Base-by-base conservation (phyloP, 2,888 invertebrate genomes). In the Julus scandinavius region DNA sequence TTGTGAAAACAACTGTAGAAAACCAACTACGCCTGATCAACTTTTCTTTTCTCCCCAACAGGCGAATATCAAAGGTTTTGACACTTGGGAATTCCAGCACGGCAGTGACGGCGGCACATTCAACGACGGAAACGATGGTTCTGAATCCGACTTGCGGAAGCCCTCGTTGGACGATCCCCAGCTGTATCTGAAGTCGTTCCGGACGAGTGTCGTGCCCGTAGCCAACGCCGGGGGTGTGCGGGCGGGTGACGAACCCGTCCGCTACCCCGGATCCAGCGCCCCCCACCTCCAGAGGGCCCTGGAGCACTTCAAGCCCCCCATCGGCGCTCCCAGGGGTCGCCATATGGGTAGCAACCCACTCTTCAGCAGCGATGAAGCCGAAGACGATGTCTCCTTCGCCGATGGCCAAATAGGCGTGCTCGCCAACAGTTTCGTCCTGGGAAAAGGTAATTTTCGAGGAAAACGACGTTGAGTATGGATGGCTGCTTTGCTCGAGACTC, bases 321-420 rank as follows among this genome's bases (percentile, higher is more conserved):
- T n/a, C 11, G 63, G 63, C n/a, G 63, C 63, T n/a, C n/a, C 63
- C n/a, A n/a, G 63, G 63, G 63, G 63, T 1, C 54, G 54, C 54
- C 5, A 54, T 15, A 2, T 54, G 54, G 54, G 54, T 2, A 54
- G 13, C 54, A 63, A n/a, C 4, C 17, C 63, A n/a, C 2, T n/a
- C 63, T n/a, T n/a, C 63, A 63, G 63, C 63, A 63, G 63, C n/a
- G 63, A 63, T 20, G n/a, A 63, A 63, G 63, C 92, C 87, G 92
- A 93, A 88, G 92, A 92, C 88, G 91, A 93, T 89, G 92, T 93
- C 89, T 92, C 93, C 90, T 91, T 93, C 90, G 90, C 93, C 90
- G 92, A 93, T 40, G 86, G 88, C 17, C 88, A 91, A 90, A 87
- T 89, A 45, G 86, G 63, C 2, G n/a, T n/a, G 63, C 63, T 13